phyloP scores from a whole-genome alignment of 2,888 invertebrate species.

The Leucoma salicis region DNA sequence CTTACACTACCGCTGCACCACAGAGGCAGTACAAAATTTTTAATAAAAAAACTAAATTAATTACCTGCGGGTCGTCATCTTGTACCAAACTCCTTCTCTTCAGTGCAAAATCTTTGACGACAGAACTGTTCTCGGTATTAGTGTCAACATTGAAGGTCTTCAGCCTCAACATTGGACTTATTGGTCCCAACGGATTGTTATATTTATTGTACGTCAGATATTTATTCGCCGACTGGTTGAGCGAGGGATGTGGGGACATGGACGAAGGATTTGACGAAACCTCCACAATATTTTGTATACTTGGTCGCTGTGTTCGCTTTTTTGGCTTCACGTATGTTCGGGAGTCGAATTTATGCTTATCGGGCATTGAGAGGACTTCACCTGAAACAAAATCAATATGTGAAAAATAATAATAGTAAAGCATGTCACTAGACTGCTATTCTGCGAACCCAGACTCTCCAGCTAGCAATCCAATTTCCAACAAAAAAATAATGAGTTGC shows the following conservation, averaged over 20 bases:
- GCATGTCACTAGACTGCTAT: no score
- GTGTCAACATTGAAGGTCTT: conserved; percentile 74
- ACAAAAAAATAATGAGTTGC: no score
- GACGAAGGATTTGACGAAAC: conserved; percentile 53
- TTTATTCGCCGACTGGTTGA: conserved; percentile 51
- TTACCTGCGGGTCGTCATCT: conserved; percentile 71
- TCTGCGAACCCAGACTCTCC: no score
- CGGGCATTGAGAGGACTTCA: conserved; percentile 56
- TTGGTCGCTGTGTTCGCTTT: conserved; percentile 81
- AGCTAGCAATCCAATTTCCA: no score
- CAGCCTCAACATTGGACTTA: conserved; percentile 66
- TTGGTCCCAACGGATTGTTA: conserved; percentile 56
- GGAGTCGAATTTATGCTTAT: conserved; percentile 84
- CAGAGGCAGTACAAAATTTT: background rate
- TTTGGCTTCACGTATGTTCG: conserved; percentile 87
- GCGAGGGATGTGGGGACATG: conserved; percentile 46
- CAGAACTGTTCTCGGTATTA: conserved; percentile 62
- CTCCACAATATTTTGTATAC: conserved; percentile 81
- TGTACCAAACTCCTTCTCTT: conserved; percentile 65
- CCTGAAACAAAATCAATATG: conserved; percentile 53
- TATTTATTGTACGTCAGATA: conserved; percentile 75
- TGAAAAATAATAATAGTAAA: no score
- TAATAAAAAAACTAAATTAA: background rate
- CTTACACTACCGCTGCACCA: no score
- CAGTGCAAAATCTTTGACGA: conserved; percentile 63